Percentiles rank a stretch among this genome's conserved stretches.
Evolutionary conservation across 2,888 invertebrate species (phyloP).

Genomic region (Clunio marinus): DNA sequence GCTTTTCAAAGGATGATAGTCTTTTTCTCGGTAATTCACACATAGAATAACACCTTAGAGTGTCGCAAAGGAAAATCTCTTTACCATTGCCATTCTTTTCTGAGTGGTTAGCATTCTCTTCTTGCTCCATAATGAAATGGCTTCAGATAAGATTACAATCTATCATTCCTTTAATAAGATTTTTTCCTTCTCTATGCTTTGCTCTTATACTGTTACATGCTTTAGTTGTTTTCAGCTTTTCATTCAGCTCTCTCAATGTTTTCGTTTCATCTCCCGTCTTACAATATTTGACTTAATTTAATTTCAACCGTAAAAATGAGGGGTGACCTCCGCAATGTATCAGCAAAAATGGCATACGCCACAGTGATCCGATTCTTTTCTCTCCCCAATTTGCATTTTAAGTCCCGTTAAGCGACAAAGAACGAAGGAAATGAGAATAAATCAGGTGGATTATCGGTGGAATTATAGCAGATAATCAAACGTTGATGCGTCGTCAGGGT

Average conservation of each 20-base stretch:
- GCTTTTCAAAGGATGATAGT: constrained; percentile 17
- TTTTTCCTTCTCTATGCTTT: not conserved
- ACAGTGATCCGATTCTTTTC: not conserved
- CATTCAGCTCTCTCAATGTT: not conserved
- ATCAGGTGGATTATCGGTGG: constrained; percentile 28
- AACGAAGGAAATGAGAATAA: constrained; percentile 1
- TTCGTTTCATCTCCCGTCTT: not conserved
- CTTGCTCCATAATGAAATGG: constrained; percentile 19
- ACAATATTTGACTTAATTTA: constrained; percentile 33
- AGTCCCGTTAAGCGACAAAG: not conserved
- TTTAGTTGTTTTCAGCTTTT: not conserved
- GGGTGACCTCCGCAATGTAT: constrained; percentile 19
- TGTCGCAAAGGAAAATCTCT: not conserved
- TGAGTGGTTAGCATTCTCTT: not conserved
- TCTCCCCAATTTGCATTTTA: not conserved
- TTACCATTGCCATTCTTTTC: not conserved
- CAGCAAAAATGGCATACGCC: too few species aligned
- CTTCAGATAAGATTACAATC: constrained; percentile 36
- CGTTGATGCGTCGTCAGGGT: not conserved
- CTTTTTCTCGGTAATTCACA: constrained; percentile 28
- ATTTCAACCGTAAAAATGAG: constrained; percentile 15
- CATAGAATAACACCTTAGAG: constrained; percentile 4
- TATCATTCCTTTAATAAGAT: constrained; percentile 32
- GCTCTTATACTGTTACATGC: not conserved
- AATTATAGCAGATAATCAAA: constrained; percentile 16